Conservation (phyloP, 2,113 vertebrate genomes). For the Calonectris borealis region DNA sequence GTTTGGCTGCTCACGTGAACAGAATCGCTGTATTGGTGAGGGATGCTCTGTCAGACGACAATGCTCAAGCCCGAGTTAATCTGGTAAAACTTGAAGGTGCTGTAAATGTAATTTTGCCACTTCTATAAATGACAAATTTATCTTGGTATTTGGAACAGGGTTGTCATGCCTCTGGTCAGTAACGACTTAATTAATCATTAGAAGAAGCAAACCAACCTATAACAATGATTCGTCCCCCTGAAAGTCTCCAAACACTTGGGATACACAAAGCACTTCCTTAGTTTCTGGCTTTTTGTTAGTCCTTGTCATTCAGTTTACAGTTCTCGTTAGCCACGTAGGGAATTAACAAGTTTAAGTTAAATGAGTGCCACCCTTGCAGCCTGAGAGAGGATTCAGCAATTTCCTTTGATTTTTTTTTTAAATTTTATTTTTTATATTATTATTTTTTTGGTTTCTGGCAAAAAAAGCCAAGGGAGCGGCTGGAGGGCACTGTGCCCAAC, state of each 20-base stretch:
- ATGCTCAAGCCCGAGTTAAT: neutral
- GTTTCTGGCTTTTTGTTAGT: neutral
- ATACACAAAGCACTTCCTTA: neutral
- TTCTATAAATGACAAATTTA: neutral
- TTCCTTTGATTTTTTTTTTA: neutral
- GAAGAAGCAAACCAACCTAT: neutral
- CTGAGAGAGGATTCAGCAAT: neutral
- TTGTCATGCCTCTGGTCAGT: neutral
- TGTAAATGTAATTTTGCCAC: neutral
- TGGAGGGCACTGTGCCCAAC: neutral
- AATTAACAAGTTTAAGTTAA: neutral
- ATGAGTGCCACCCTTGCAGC: neutral
- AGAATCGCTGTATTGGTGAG: neutral
- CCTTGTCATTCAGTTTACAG: neutral
- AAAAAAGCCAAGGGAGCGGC: neutral
- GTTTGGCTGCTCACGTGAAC: neutral
- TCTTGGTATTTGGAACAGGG: neutral
- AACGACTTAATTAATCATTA: neutral
- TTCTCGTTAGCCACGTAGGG: neutral
- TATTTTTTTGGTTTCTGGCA: neutral
- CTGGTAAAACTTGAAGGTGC: neutral
- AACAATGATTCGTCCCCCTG: neutral
- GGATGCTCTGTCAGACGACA: neutral
- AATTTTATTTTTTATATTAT: neutral
- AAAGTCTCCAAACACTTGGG: neutral